A percentile compares a stretch with the other conserved stretches of the same genome.
These are phyloP conservation scores for Amphiprion ocellaris DNA, from an alignment of 2,113 vertebrate species.

Conservation along the genomic window DNA sequence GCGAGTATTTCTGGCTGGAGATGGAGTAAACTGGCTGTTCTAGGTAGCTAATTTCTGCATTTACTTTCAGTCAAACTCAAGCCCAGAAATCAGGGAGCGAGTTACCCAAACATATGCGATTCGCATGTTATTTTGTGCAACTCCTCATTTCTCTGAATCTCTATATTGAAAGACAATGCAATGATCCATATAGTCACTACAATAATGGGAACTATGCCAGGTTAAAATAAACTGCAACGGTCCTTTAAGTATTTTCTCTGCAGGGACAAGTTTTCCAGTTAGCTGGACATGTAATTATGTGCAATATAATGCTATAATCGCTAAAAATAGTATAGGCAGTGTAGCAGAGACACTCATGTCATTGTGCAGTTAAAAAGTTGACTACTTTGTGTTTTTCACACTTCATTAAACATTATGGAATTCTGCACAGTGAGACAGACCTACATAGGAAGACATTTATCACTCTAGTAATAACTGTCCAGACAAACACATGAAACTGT, in stretches of 20 bases:
- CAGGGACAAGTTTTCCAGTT: slow-evolving; percentile 3
- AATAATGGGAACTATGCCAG: no score
- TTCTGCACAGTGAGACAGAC: neutral
- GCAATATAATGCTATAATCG: neutral
- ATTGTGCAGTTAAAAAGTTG: neutral
- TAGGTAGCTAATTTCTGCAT: no score
- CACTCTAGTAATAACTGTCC: neutral
- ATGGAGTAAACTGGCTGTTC: no score
- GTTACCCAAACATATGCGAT: no score
- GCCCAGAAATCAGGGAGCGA: no score
- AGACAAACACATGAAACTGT: neutral
- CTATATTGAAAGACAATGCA: no score
- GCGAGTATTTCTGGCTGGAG: no score
- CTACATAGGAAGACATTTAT: neutral
- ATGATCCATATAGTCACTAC: no score
- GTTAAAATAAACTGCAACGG: neutral
- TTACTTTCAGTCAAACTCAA: no score
- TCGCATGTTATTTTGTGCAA: no score
- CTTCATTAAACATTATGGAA: slow-evolving; percentile 6
- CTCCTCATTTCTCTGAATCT: no score
- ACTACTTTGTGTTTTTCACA: neutral
- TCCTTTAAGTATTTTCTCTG: neutral
- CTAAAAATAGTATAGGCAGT: neutral
- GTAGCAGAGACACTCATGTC: neutral
- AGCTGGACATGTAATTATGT: slow-evolving; percentile 11